A percentile compares a stretch with the other conserved stretches of the same genome.
These are phyloP conservation scores for Neoarius graeffei DNA, from an alignment of 2,113 vertebrate genomes.

Conservation along the genomic window DNA sequence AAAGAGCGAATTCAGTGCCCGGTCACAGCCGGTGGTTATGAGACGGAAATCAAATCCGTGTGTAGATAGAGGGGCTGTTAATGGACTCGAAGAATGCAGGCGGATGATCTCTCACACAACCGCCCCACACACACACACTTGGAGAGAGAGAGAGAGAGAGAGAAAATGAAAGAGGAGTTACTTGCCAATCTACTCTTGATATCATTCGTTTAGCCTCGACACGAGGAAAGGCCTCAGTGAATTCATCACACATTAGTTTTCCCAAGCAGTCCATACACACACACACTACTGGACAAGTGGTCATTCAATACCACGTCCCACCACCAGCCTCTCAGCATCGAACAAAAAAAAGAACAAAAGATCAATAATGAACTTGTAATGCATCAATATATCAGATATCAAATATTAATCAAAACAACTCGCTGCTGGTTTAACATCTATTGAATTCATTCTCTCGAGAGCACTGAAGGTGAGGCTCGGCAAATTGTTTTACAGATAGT, in stretches of 20 bases:
- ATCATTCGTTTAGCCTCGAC: slow-evolving; percentile 58
- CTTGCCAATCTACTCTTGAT: slow-evolving; percentile 59
- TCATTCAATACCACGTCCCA: slow-evolving; percentile 42
- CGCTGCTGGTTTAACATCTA: slow-evolving; percentile 58
- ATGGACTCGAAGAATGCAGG: slow-evolving; percentile 56
- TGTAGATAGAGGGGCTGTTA: slow-evolving; percentile 44
- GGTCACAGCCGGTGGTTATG: slow-evolving; percentile 53
- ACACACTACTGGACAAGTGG: slow-evolving; percentile 36
- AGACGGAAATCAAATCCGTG: slow-evolving; percentile 50
- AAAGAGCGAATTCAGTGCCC: slow-evolving; percentile 56
- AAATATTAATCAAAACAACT: slow-evolving; percentile 70
- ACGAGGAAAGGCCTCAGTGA: slow-evolving; percentile 57
- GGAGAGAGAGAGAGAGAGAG: neutral
- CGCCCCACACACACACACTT: slow-evolving; percentile 27
- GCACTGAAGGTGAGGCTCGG: slow-evolving; percentile 53
- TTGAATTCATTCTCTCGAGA: slow-evolving; percentile 61
- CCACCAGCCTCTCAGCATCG: slow-evolving; percentile 39
- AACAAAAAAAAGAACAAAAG: slow-evolving; percentile 15
- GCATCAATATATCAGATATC: slow-evolving; percentile 58
- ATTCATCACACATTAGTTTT: slow-evolving; percentile 66
- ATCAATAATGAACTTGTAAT: slow-evolving; percentile 52
- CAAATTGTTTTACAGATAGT: slow-evolving; percentile 53
- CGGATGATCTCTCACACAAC: slow-evolving; percentile 43
- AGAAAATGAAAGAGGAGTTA: slow-evolving; percentile 31
- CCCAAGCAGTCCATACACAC: slow-evolving; percentile 64